A percentile compares a stretch with the other conserved stretches of the same genome.
These are phyloP conservation scores for Orchestia grillus DNA, from an alignment of 1,140 invertebrate genomes.

Conservation along the genomic window DNA sequence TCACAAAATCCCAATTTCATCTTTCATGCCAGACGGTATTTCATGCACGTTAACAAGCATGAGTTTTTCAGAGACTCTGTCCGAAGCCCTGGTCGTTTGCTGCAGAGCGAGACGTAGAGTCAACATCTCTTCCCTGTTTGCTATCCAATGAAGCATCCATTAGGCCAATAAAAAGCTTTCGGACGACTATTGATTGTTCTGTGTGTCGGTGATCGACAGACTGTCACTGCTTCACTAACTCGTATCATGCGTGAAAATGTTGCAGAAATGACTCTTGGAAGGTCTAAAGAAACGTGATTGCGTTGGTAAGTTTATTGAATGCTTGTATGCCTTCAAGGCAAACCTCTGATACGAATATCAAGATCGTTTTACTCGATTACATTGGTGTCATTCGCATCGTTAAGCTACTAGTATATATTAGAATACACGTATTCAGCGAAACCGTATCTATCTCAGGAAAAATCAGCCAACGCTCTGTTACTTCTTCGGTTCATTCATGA, in stretches of 20 bases:
- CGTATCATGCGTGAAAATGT: background rate
- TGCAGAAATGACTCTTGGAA: background rate
- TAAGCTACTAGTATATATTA: no score
- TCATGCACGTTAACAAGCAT: background rate
- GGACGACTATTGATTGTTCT: background rate
- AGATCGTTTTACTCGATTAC: background rate
- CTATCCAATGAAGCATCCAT: conserved; percentile 44
- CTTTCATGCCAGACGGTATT: background rate
- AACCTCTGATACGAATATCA: background rate
- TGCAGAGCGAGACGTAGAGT: background rate
- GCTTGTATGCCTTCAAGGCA: background rate
- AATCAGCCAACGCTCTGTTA: no score
- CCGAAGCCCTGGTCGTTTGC: background rate
- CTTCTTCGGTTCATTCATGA: no score
- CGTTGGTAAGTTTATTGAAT: background rate
- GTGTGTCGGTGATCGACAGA: background rate
- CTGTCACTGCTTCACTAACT: conserved; percentile 13
- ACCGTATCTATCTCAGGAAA: no score
- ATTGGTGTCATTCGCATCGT: background rate
- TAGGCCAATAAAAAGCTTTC: conserved; percentile 19
- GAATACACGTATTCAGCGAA: no score
- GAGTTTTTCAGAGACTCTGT: background rate
- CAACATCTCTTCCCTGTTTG: conserved; percentile 32
- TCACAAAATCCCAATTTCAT: background rate
- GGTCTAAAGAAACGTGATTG: background rate